phyloP scores from a whole-genome alignment of 2,113 vertebrate species.

The Physeter macrocephalus region DNA sequence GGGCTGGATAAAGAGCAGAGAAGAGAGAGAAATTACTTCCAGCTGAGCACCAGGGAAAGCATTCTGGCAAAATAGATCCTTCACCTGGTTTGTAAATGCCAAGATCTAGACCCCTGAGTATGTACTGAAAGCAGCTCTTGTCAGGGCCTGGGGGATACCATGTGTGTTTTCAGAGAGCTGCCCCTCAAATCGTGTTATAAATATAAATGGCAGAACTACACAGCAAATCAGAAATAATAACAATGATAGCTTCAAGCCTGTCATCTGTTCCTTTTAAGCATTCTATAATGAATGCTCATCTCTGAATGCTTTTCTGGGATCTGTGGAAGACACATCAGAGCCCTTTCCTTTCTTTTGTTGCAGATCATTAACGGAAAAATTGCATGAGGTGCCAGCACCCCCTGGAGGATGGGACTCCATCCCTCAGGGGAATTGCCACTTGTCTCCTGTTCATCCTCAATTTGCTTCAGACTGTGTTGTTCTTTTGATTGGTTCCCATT shows the following conservation, averaged over 20 bases:
- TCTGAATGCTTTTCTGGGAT: neutral
- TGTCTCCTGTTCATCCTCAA: neutral
- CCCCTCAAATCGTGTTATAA: neutral
- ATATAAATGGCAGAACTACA: neutral
- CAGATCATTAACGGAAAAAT: neutral
- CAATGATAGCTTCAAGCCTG: neutral
- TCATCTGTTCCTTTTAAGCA: neutral
- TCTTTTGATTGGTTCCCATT: neutral
- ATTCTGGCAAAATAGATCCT: neutral
- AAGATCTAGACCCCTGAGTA: neutral
- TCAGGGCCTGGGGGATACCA: neutral
- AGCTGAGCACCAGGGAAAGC: neutral
- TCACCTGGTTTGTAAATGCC: neutral
- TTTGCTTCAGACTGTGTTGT: neutral
- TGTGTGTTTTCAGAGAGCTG: neutral
- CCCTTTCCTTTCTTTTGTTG: neutral
- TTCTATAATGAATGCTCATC: neutral
- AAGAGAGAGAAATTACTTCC: neutral
- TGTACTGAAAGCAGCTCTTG: neutral
- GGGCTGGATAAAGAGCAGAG: neutral
- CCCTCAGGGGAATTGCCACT: neutral
- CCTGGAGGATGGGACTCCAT: neutral
- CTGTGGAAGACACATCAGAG: neutral
- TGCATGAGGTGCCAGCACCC: neutral
- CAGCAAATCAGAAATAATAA: neutral